phyloP scores from a whole-genome alignment of 1,140 invertebrate species.

The Microplitis demolitor region DNA sequence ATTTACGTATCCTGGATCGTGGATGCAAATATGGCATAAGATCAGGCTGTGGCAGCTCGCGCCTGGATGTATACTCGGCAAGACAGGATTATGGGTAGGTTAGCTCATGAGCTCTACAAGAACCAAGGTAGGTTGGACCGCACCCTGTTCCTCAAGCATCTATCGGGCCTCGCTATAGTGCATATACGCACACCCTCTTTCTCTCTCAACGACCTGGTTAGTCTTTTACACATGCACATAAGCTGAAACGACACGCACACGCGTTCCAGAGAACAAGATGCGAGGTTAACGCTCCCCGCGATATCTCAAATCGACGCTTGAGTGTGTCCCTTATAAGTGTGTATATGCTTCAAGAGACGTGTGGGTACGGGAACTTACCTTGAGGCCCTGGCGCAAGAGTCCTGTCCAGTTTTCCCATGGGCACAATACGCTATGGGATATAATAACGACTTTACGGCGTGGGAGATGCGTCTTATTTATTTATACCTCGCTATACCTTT shows the following conservation, averaged over 20 bases:
- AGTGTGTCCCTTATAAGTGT: conserved; percentile 30
- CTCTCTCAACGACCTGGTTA: conserved; percentile 22
- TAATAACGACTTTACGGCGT: conserved; percentile 52
- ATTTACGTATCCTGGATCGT: conserved; percentile 49
- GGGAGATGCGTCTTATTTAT: conserved; percentile 50
- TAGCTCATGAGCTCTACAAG: conserved; percentile 36
- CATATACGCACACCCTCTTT: conserved; percentile 32
- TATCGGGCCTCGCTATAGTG: conserved; percentile 31
- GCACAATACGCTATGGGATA: conserved; percentile 53
- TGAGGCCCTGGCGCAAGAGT: conserved; percentile 39
- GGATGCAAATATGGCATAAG: conserved; percentile 54
- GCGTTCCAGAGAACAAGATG: conserved; percentile 39
- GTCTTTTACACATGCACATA: conserved; percentile 16
- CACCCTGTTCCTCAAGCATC: conserved; percentile 56
- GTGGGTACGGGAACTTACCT: conserved; percentile 35
- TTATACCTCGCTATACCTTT: conserved; percentile 39
- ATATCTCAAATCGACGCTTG: conserved; percentile 52
- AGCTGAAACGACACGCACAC: conserved; percentile 30
- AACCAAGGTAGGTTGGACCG: conserved; percentile 53
- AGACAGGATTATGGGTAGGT: conserved; percentile 57
- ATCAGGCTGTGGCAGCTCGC: conserved; percentile 36
- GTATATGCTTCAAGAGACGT: conserved; percentile 10
- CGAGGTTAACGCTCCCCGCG: conserved; percentile 55
- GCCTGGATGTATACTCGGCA: conserved; percentile 45
- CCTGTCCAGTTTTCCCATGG: conserved; percentile 55